Evolutionary conservation across 2,113 vertebrate genomes (phyloP).

Genomic region (Actenoides hombroni): DNA sequence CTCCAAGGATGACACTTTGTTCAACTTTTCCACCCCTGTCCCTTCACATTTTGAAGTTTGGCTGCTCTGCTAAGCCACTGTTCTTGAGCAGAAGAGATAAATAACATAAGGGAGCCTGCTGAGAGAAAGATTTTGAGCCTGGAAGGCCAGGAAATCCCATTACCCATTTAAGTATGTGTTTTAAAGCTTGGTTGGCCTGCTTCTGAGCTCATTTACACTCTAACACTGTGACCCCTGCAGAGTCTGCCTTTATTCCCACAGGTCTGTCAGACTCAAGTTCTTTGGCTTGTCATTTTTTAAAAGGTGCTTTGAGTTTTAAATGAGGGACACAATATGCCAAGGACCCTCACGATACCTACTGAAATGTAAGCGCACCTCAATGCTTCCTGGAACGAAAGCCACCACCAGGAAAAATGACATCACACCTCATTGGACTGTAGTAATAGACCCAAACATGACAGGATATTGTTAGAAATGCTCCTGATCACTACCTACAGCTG

Average conservation of each 20-base stretch:
- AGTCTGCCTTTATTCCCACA: constrained; percentile 10
- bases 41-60: background rate
- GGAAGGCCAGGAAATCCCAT: background rate
- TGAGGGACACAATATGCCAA: background rate
- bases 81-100: background rate
- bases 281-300: constrained; percentile 3
- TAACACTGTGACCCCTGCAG: background rate
- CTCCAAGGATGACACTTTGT: background rate
- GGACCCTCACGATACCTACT: background rate
- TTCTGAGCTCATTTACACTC: constrained; percentile 19
- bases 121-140: constrained; percentile 24
- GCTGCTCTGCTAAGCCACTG: background rate
- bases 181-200: background rate
- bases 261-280: background rate
- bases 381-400: background rate
- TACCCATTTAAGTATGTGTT: background rate
- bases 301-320: constrained; percentile 28
- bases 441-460: constrained; percentile 44
- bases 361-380: background rate
- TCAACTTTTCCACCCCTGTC: background rate
- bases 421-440: constrained; percentile 27
- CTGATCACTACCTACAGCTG: constrained; percentile 19
- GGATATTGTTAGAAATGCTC: constrained; percentile 6
- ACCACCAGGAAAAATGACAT: constrained; percentile 13
- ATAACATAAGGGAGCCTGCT: background rate